Evolutionary conservation across 2,797 vertebrate genomes (phyloP).

Genomic region (Typhlichthys subterraneus): DNA sequence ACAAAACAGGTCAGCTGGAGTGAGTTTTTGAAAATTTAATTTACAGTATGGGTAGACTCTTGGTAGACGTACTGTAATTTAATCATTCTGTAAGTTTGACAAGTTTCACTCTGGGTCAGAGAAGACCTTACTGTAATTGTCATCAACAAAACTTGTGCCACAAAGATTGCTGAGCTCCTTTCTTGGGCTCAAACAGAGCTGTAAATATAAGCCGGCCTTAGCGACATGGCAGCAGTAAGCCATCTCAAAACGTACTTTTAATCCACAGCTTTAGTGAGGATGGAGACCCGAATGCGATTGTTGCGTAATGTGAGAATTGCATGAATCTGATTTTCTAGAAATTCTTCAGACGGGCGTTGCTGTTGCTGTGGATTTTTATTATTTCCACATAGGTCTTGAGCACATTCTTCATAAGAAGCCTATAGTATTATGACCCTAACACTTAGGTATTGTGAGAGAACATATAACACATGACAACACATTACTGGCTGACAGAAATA

Average conservation of each 20-base stretch:
- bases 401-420: constrained; percentile 57
- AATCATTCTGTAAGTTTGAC: too few relatives aligned
- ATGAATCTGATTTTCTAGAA: constrained; percentile 57
- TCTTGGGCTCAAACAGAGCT: constrained; percentile 5
- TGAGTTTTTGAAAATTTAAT: too few relatives aligned
- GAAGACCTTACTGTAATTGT: too few relatives aligned
- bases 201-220: constrained; percentile 37
- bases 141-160: background rate
- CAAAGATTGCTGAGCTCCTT: background rate
- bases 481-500: too few relatives aligned
- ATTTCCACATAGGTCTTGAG: too few relatives aligned
- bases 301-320: constrained; percentile 55
- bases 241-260: constrained; percentile 12
- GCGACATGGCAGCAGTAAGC: constrained; percentile 15
- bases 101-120: too few relatives aligned
- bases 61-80: too few relatives aligned
- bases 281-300: constrained; percentile 15
- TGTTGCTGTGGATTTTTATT: too few relatives aligned
- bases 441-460: too few relatives aligned
- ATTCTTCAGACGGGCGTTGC: constrained; percentile 31
- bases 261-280: background rate
- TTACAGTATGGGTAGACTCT: too few relatives aligned
- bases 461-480: too few relatives aligned
- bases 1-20: too few relatives aligned
- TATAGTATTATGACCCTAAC: constrained; percentile 3